Evolutionary conservation across 2,113 vertebrate genomes (phyloP).

Genomic region (Sciurus niger): DNA sequence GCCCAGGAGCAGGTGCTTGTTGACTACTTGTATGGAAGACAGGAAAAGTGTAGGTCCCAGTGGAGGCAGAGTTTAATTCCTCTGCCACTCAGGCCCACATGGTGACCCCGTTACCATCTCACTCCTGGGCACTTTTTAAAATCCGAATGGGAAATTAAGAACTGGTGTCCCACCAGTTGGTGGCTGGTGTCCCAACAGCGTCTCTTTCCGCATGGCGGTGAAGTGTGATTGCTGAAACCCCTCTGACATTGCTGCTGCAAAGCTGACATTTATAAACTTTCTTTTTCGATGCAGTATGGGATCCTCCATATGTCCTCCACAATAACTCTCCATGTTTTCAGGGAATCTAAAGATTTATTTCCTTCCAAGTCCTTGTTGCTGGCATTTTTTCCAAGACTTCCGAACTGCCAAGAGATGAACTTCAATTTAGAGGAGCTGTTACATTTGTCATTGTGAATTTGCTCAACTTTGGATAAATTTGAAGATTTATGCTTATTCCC

Average conservation of each 20-base stretch:
- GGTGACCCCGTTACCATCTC: background rate
- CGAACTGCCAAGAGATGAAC: constrained; percentile 87
- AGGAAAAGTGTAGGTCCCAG: background rate
- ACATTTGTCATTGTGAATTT: constrained; percentile 86
- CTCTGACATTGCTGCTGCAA: constrained; percentile 74
- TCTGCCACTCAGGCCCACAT: fast-evolving
- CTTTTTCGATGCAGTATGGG: constrained; percentile 82
- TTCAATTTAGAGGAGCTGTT: constrained; percentile 85
- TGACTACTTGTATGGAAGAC: background rate
- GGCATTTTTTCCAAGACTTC: constrained; percentile 85
- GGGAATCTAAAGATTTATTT: constrained; percentile 84
- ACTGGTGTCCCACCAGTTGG: too few species aligned
- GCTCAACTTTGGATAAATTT: constrained; percentile 82
- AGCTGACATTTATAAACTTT: constrained; percentile 86
- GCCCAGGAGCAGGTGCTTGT: fast-evolving
- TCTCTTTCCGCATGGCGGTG: constrained; percentile 21
- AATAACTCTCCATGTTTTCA: constrained; percentile 85
- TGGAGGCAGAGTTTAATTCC: background rate
- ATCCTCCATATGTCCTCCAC: constrained; percentile 86
- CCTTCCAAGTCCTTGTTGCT: constrained; percentile 84
- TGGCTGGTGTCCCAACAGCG: background rate
- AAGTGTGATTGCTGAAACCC: constrained; percentile 49
- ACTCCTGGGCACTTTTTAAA: background rate
- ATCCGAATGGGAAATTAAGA: background rate
- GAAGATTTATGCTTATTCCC: constrained; percentile 79